Evolutionary conservation across 2,888 invertebrate genomes (phyloP).

Genomic region (Noctua janthe): DNA sequence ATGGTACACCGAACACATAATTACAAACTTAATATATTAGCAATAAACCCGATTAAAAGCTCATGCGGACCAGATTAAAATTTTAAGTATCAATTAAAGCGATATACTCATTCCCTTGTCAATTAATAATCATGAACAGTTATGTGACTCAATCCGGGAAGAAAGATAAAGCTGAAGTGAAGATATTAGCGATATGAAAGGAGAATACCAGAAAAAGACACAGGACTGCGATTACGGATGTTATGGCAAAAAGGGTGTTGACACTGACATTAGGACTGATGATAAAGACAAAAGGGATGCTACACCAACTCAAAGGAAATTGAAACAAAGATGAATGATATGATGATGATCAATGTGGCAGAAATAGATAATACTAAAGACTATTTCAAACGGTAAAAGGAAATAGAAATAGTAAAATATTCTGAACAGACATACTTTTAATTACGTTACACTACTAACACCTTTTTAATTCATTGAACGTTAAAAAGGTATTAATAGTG

Average conservation of each 20-base stretch:
- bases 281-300: not conserved
- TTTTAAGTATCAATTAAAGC: conserved; percentile 59
- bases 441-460: conserved; percentile 12
- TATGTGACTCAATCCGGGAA: not conserved
- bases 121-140: conserved; percentile 30
- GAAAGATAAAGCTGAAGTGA: not conserved
- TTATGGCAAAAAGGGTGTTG: too few species aligned
- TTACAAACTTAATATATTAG: conserved; percentile 50
- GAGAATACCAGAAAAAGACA: not conserved
- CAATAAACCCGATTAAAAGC: conserved; percentile 53
- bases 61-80: conserved; percentile 48
- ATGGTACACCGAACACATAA: conserved; percentile 45
- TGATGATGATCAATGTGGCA: not conserved
- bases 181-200: not conserved
- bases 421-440: conserved; percentile 10
- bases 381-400: not conserved
- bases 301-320: not conserved
- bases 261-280: too few species aligned
- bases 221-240: not conserved
- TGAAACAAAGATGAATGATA: not conserved
- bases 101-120: conserved; percentile 13
- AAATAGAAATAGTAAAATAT: conserved; percentile 21
- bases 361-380: conserved; percentile 2
- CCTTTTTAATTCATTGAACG: conserved; percentile 35
- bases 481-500: conserved; percentile 32